These are phyloP conservation scores for Dendrolimus punctatus DNA, from an alignment of 1,140 invertebrate genomes.

Conservation along the genomic window DNA sequence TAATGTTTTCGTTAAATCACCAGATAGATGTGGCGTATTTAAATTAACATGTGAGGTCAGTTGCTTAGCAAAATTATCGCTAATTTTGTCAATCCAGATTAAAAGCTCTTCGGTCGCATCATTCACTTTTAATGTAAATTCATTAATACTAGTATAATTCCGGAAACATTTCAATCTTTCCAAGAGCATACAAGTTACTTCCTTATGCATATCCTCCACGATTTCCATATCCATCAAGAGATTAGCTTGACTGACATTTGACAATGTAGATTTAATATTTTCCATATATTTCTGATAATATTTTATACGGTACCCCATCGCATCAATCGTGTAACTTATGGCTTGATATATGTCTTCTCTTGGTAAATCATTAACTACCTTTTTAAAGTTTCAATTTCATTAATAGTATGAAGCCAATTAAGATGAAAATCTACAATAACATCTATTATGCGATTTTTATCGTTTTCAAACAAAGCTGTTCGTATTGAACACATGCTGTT, in stretches of 20 bases:
- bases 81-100: constrained; percentile 53
- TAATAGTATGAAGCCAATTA: constrained; percentile 49
- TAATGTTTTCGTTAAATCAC: constrained; percentile 51
- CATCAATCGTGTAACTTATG: constrained; percentile 50
- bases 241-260: constrained; percentile 35
- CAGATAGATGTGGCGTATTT: constrained; percentile 33
- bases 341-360: constrained; percentile 41
- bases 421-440: constrained; percentile 50
- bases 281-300: constrained; percentile 50
- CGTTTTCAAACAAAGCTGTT: constrained; percentile 26
- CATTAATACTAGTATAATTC: constrained; percentile 28
- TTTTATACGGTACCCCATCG: constrained; percentile 36
- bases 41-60: constrained; percentile 43
- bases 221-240: constrained; percentile 50
- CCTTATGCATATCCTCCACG: constrained; percentile 57
- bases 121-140: constrained; percentile 40
- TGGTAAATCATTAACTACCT: constrained; percentile 25
- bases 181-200: constrained; percentile 30
- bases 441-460: constrained; percentile 39
- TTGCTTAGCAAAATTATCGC: constrained; percentile 35
- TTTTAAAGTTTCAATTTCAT: constrained; percentile 49
- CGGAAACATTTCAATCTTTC: constrained; percentile 46
- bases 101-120: constrained; percentile 36
- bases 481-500: constrained; percentile 44
- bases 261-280: constrained; percentile 27